A percentile compares a stretch with the other conserved stretches of the same genome.
phyloP scores from a whole-genome alignment of 2,797 vertebrate species.

The Graptemys geographica region DNA sequence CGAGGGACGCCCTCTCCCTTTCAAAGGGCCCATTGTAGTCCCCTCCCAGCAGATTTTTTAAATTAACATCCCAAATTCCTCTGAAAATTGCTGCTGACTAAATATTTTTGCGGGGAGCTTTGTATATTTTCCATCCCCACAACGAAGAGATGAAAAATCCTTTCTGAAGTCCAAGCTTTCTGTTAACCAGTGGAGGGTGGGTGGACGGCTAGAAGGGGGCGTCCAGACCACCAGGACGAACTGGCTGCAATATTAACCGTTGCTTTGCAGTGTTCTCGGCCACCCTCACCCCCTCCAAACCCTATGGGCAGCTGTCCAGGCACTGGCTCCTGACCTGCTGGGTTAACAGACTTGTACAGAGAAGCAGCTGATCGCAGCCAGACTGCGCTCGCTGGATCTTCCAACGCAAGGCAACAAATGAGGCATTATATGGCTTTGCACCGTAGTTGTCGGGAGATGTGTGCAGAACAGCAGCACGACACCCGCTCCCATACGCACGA shows the following conservation, averaged over 20 bases:
- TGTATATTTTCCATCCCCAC: slow-evolving; percentile 76
- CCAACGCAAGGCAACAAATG: background rate
- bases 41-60: slow-evolving; percentile 77
- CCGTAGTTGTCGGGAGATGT: background rate
- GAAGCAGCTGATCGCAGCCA: background rate
- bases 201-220: background rate
- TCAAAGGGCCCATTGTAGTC: slow-evolving; percentile 86
- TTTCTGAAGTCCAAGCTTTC: background rate
- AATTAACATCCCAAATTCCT: slow-evolving; percentile 80
- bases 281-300: background rate
- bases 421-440: background rate
- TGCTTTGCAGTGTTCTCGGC: background rate
- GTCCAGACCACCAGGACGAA: background rate
- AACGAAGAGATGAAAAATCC: slow-evolving; percentile 41
- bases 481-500: background rate
- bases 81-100: slow-evolving; percentile 81
- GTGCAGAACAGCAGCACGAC: background rate
- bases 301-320: background rate
- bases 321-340: background rate
- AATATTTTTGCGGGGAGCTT: slow-evolving; percentile 83
- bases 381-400: background rate
- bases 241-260: background rate
- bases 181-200: background rate
- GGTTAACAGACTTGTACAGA: background rate
- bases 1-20: slow-evolving; percentile 53